These are phyloP conservation scores for Bombus waltoni DNA, from an alignment of 1,140 invertebrate species.

Conservation along the genomic window DNA sequence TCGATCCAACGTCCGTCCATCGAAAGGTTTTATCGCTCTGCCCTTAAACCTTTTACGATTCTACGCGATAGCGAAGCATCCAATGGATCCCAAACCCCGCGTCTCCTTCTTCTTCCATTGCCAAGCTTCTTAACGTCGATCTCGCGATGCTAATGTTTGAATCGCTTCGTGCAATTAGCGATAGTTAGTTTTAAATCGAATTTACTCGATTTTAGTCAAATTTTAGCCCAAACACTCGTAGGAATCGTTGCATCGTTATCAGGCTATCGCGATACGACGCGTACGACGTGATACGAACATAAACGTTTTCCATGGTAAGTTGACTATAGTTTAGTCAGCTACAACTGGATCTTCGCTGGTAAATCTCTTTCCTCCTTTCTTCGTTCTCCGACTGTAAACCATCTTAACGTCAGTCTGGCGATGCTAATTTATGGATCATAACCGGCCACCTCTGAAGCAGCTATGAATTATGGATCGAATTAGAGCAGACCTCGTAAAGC, in stretches of 20 bases:
- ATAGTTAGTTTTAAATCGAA: not conserved
- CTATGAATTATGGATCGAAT: constrained; percentile 50
- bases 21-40: not conserved
- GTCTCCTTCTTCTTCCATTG: not conserved
- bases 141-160: not conserved
- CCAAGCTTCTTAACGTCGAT: not conserved
- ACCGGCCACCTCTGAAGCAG: not conserved
- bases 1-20: not conserved
- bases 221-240: not conserved
- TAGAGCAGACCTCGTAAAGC: constrained; percentile 7
- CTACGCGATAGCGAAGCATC: not conserved
- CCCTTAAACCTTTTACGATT: constrained; percentile 21
- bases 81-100: not conserved
- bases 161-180: not conserved
- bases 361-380: too few species aligned
- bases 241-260: too few species aligned
- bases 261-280: too few species aligned
- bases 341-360: too few species aligned
- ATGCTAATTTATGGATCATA: constrained; percentile 18
- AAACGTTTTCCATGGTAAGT: too few species aligned
- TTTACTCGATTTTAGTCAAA: too few species aligned
- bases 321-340: too few species aligned
- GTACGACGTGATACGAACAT: too few species aligned
- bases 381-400: too few species aligned
- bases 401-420: not conserved